Evolutionary conservation across 2,113 vertebrate genomes (phyloP).

Genomic region (Pelodiscus sinensis): DNA sequence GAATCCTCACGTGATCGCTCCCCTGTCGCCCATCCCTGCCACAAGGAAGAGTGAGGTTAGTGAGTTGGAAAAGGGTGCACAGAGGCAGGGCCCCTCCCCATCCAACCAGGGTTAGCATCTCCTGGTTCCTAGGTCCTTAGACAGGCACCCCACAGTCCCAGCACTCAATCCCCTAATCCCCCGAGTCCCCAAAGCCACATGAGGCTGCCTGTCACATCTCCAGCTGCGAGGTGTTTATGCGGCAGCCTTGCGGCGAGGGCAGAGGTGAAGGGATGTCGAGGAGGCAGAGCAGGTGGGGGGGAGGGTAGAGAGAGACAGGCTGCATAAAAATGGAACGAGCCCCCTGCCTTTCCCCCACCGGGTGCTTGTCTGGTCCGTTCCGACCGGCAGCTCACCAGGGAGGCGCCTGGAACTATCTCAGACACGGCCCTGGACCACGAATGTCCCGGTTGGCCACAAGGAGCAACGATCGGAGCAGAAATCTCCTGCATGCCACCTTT

Average conservation of each 20-base stretch:
- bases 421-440: neutral
- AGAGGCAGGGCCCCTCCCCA: neutral
- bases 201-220: accelerated
- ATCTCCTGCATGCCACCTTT: neutral
- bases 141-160: neutral
- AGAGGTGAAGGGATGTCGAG: neutral
- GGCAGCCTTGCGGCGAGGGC: neutral
- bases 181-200: no score
- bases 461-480: neutral
- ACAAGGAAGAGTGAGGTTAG: neutral
- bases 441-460: neutral
- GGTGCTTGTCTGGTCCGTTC: neutral
- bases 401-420: neutral
- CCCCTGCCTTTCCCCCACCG: neutral
- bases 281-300: neutral
- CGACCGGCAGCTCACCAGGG: neutral
- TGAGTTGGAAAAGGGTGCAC: neutral
- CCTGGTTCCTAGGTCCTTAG: no score
- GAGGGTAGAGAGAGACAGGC: neutral
- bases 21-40: neutral
- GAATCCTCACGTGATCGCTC: no score
- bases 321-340: no score
- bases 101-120: neutral
- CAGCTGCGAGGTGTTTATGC: neutral
- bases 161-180: accelerated